phyloP scores from a whole-genome alignment of 2,888 invertebrate species.

The Rhingia rostrata region DNA sequence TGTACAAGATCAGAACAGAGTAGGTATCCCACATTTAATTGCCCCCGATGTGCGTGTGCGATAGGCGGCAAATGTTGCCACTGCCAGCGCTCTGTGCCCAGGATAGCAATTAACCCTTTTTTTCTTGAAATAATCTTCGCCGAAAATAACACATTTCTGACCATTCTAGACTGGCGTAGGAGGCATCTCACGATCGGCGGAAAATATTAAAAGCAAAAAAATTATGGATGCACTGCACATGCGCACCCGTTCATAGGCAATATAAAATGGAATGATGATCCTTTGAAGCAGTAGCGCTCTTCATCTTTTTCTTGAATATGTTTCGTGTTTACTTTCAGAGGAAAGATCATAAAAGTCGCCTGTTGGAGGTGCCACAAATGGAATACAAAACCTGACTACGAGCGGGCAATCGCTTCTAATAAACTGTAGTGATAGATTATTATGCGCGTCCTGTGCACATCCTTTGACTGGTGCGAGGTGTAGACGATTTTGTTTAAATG shows the following conservation, averaged over 20 bases:
- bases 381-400: constrained; percentile 54
- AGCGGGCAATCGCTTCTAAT: constrained; percentile 44
- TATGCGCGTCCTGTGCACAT: constrained; percentile 68
- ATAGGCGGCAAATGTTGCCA: constrained; percentile 63
- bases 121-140: constrained; percentile 2
- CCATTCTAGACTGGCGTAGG: constrained; percentile 18
- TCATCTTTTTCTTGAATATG: constrained; percentile 19
- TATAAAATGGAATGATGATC: constrained; percentile 1
- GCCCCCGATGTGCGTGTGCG: constrained; percentile 67
- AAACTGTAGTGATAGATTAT: constrained; percentile 67
- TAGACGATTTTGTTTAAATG: constrained; percentile 62
- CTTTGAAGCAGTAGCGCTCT: constrained; percentile 65
- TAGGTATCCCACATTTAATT: constrained; percentile 67
- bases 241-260: constrained; percentile 40
- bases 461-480: constrained; percentile 56
- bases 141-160: constrained; percentile 18
- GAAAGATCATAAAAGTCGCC: constrained; percentile 52
- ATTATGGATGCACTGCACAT: constrained; percentile 70
- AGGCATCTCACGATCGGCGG: constrained; percentile 60
- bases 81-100: constrained; percentile 50
- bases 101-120: constrained; percentile 66
- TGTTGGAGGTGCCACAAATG: constrained; percentile 66
- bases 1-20: constrained; percentile 32
- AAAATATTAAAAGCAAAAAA: constrained; percentile 73
- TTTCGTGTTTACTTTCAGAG: constrained; percentile 44